Evolutionary conservation across 2,113 vertebrate species (phyloP), one percentile per base, ranked within the genome.

Genomic region (Istiophorus platypterus): DNA sequence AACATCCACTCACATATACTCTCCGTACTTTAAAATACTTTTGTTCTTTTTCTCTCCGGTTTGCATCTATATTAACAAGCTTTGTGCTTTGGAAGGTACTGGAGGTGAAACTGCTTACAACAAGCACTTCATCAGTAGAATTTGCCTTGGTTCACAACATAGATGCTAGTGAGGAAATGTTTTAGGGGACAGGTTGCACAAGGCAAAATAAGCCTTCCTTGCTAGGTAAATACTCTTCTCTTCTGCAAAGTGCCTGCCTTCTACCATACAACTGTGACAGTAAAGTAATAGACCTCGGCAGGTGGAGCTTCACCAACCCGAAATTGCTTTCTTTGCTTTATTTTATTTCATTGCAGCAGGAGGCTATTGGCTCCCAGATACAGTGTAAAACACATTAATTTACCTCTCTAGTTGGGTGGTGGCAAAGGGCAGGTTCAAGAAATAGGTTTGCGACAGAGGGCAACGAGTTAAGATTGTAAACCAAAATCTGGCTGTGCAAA

Each of bases 201-300:
- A 52, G 37, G 31, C 18, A 64, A 83, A 86, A 51, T 66, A 69
- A 76, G 57, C 10, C 34, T 79, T 69, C 41, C 71, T 76, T 2
- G 26, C 24, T 15, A 77, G n/a, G 64, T 79, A 72, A 79, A 72
- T 41, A 66, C 17, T 71, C 17, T 22, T 45, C 47, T 27, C 42
- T 41, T 11, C 42, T 26, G 20, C 34, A 70, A 61, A 69, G 70
- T 41, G 37, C n/a, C 18, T 56, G 34, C 59, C 54, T 75, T 67
- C 64, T 18, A 74, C 45, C 47, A 12, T 57, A 69, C 45, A 74
- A 75, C 77, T 80, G 41, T 79, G 75, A 89, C 76, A 76, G 71
- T 76, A 29, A 63, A 76, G 72, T 88, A 89, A 87, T 78, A 77
- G 77, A 67, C 26, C 59, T 51, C 39, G 65, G 59, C 77, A 82